Percentiles rank a stretch among this genome's conserved stretches.
Evolutionary conservation across 2,888 invertebrate genomes (phyloP).

Genomic region (Siphlonurus alternatus): DNA sequence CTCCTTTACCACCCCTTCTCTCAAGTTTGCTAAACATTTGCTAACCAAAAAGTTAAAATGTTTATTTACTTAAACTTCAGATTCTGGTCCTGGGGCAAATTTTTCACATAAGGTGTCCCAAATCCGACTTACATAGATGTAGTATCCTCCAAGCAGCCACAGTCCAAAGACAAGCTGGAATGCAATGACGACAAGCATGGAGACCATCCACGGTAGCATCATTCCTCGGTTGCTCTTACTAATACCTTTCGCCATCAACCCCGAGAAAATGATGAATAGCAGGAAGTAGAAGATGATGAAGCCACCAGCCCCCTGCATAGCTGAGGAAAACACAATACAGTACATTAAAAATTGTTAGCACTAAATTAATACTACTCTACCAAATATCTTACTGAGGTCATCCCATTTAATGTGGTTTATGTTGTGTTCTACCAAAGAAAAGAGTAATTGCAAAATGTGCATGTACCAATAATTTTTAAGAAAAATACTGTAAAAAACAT

Average conservation of each 20-base stretch:
- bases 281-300: slow-evolving; percentile 41
- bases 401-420: background rate
- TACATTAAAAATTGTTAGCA: background rate
- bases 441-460: background rate
- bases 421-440: slow-evolving; percentile 3
- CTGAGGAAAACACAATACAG: no score
- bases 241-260: slow-evolving; percentile 44
- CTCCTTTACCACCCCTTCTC: no score
- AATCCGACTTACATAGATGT: slow-evolving; percentile 61
- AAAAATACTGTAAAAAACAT: no score
- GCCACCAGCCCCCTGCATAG: slow-evolving; percentile 52
- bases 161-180: slow-evolving; percentile 67
- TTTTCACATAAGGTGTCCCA: background rate
- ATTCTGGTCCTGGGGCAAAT: no score
- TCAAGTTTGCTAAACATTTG: no score
- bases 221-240: slow-evolving; percentile 56
- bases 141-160: slow-evolving; percentile 77
- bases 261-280: slow-evolving; percentile 35
- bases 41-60: no score
- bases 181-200: slow-evolving; percentile 47
- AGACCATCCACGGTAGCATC: slow-evolving; percentile 62
- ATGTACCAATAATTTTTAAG: background rate
- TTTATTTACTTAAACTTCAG: no score
- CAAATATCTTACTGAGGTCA: background rate
- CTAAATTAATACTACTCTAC: slow-evolving; percentile 9